These are phyloP conservation scores for Cheilinus undulatus DNA, from an alignment of 2,113 vertebrate species.

Conservation along the genomic window DNA sequence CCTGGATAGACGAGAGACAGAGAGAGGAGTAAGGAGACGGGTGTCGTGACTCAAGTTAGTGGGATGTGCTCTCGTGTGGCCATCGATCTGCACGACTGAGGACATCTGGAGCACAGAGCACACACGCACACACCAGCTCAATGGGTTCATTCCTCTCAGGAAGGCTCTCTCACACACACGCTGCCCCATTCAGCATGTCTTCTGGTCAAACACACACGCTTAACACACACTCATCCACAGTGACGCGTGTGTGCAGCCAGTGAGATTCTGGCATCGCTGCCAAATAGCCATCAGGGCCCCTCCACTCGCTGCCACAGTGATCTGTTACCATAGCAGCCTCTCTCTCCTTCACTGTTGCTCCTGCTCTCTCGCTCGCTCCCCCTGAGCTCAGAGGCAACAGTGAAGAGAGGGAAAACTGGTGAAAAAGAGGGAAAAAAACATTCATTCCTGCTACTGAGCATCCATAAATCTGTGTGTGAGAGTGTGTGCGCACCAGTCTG, in stretches of 20 bases:
- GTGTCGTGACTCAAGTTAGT: conserved; percentile 54
- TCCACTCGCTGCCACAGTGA: conserved; percentile 68
- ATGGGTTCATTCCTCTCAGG: conserved; percentile 27
- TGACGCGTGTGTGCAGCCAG: conserved; percentile 55
- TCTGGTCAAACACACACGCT: conserved; percentile 43
- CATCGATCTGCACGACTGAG: conserved; percentile 66
- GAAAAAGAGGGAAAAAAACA: conserved; percentile 28
- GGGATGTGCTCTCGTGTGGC: conserved; percentile 57
- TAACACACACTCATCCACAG: conserved; percentile 54
- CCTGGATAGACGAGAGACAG: not conserved
- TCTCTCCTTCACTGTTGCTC: conserved; percentile 55
- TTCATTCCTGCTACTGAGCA: conserved; percentile 56
- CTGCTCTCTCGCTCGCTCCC: conserved; percentile 41
- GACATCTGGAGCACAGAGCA: conserved; percentile 73
- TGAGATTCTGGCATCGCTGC: conserved; percentile 65
- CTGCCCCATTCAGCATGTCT: conserved; percentile 31
- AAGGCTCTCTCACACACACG: conserved; percentile 21
- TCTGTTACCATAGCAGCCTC: conserved; percentile 80
- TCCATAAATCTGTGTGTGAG: conserved; percentile 54
- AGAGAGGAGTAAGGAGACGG: conserved; percentile 12
- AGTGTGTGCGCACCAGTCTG: conserved; percentile 55
- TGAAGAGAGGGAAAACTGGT: conserved; percentile 59
- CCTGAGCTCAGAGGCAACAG: conserved; percentile 60
- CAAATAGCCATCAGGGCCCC: conserved; percentile 79
- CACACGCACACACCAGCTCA: conserved; percentile 26